Conservation (phyloP, 2,888 invertebrate species). For the Parascotia fuliginaria region DNA sequence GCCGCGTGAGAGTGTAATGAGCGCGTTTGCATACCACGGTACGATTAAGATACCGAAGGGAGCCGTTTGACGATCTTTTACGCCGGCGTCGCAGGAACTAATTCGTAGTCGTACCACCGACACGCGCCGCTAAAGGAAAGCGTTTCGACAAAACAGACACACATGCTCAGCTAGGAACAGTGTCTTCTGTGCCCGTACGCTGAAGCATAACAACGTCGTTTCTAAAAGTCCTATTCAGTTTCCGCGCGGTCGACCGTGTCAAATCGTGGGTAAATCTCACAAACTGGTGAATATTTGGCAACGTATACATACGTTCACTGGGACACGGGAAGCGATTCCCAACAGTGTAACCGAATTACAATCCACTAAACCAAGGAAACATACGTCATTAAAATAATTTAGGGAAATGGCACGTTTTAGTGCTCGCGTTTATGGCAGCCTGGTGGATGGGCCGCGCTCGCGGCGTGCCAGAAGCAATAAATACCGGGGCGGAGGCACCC, state of each 20-base stretch:
- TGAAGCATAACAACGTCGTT: conserved; percentile 45
- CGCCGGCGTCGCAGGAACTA: conserved; percentile 58
- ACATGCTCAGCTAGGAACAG: conserved; percentile 65
- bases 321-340: conserved; percentile 54
- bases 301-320: conserved; percentile 42
- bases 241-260: conserved; percentile 44
- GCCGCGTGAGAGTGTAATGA: conserved; percentile 57
- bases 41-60: conserved; percentile 67
- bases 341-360: conserved; percentile 67
- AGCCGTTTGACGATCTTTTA: conserved; percentile 62
- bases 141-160: conserved; percentile 55
- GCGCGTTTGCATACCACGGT: conserved; percentile 50
- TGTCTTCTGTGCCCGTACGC: conserved; percentile 49
- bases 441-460: conserved; percentile 57
- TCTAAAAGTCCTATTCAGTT: conserved; percentile 44
- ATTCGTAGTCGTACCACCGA: conserved; percentile 68
- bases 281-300: conserved; percentile 58
- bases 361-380: conserved; percentile 65
- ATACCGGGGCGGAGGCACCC: conserved; percentile 68
- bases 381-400: conserved; percentile 79
- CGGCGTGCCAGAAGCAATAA: conserved; percentile 72
- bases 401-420: conserved; percentile 76
- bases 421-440: conserved; percentile 71
- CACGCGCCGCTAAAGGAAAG: conserved; percentile 64
- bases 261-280: conserved; percentile 49